These are phyloP conservation scores for Falco berigora DNA, from an alignment of 2,797 vertebrate species.

Conservation along the genomic window DNA sequence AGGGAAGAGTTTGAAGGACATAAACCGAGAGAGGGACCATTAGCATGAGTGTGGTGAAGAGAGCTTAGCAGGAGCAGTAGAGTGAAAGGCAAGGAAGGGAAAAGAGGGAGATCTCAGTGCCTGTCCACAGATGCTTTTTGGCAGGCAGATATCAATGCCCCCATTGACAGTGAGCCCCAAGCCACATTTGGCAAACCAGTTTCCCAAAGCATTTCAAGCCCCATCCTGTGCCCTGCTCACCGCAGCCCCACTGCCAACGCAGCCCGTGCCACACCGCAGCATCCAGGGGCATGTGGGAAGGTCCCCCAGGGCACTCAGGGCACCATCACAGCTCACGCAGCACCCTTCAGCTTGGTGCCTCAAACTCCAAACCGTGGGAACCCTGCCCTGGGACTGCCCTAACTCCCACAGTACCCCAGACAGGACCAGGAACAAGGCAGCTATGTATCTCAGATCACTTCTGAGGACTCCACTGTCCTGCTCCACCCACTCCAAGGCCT, in stretches of 20 bases:
- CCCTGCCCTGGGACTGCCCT: background rate
- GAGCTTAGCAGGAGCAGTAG: background rate
- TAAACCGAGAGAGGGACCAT: background rate
- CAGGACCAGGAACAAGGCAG: background rate
- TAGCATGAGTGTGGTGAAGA: background rate
- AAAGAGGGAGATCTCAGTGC: background rate
- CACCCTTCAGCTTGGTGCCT: background rate
- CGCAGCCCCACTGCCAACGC: background rate
- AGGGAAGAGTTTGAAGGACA: conserved; percentile 15
- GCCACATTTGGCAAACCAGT: background rate
- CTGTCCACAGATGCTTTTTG: background rate
- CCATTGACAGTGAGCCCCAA: background rate
- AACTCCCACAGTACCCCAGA: background rate
- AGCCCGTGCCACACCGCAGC: rapidly evolving
- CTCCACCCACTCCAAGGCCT: background rate
- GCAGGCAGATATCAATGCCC: background rate
- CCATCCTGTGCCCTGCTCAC: background rate
- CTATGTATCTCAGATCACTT: background rate
- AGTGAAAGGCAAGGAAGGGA: background rate
- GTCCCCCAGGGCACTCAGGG: rapidly evolving
- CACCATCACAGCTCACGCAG: background rate
- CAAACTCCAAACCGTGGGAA: background rate
- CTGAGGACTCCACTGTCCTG: background rate
- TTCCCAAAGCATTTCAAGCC: background rate
- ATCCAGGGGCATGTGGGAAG: background rate